A percentile compares a stretch with the other conserved stretches of the same genome.
phyloP scores from a whole-genome alignment of 2,797 vertebrate genomes.

The Pangasius krempfi region DNA sequence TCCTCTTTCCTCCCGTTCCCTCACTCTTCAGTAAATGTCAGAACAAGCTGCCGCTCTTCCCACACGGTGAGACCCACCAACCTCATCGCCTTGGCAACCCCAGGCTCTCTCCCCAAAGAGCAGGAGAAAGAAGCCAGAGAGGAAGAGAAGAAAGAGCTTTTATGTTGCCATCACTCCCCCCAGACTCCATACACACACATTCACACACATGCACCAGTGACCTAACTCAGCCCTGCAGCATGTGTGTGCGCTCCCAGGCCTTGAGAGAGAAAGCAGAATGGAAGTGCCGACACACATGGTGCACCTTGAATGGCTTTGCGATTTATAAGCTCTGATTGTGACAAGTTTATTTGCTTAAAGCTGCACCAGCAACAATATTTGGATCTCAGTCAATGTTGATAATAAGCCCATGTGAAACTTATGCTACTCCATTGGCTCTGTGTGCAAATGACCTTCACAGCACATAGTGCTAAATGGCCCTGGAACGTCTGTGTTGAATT shows the following conservation, averaged over 20 bases:
- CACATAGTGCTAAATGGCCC: background rate
- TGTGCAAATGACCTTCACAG: background rate
- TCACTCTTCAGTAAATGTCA: constrained; percentile 78
- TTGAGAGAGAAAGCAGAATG: constrained; percentile 41
- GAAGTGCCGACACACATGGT: constrained; percentile 12
- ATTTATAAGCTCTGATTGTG: constrained; percentile 33
- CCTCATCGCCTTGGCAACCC: constrained; percentile 81
- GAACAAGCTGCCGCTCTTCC: constrained; percentile 81
- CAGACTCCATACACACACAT: constrained; percentile 29
- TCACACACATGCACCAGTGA: constrained; percentile 44
- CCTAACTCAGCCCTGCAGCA: constrained; percentile 70
- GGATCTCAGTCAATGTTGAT: background rate
- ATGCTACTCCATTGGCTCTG: background rate
- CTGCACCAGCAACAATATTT: constrained; percentile 11
- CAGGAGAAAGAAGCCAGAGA: constrained; percentile 52
- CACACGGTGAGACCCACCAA: constrained; percentile 79
- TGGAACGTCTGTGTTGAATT: background rate
- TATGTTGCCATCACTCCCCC: constrained; percentile 46
- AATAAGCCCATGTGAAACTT: background rate
- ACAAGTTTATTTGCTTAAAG: constrained; percentile 37
- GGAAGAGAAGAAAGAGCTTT: constrained; percentile 60
- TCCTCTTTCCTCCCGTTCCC: constrained; percentile 47
- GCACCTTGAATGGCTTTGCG: background rate
- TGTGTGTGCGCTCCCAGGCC: constrained; percentile 78
- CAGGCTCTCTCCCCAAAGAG: constrained; percentile 52